phyloP scores from a whole-genome alignment of 2,113 vertebrate genomes.

The Forbesichthys papilliferus region DNA sequence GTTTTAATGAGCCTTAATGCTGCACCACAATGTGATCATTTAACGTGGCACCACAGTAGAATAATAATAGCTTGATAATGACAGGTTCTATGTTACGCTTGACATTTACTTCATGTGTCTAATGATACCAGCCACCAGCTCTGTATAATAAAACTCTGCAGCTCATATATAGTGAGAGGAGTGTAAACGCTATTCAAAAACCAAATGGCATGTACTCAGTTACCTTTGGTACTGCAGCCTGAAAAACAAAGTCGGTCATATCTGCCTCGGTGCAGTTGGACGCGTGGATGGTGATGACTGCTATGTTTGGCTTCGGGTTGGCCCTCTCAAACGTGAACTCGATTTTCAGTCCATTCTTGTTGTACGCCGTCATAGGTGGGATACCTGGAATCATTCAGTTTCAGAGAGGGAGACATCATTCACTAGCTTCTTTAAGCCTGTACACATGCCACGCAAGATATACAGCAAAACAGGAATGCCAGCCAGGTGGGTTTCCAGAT shows the following conservation, averaged over 20 bases:
- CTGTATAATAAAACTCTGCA: too few species aligned
- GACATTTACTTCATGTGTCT: too few species aligned
- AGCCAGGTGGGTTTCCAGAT: not conserved
- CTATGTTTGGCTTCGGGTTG: conserved; percentile 93
- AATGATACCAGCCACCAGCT: too few species aligned
- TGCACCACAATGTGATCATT: not conserved
- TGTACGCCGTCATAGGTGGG: conserved; percentile 95
- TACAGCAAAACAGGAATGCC: too few species aligned
- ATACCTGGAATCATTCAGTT: conserved; percentile 79
- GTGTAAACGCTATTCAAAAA: too few species aligned
- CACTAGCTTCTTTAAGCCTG: not conserved
- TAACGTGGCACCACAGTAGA: not conserved
- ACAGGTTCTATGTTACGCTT: too few species aligned
- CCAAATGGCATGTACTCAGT: not conserved
- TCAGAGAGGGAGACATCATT: conserved; percentile 12
- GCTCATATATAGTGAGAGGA: too few species aligned
- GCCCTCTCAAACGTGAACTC: conserved; percentile 98
- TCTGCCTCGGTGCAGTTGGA: conserved; percentile 93
- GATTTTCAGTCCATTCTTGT: conserved; percentile 98
- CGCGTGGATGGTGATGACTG: conserved; percentile 97
- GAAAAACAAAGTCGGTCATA: conserved; percentile 99
- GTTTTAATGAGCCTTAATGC: not conserved
- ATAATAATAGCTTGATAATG: not conserved
- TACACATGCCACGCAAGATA: too few species aligned
- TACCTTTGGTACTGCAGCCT: conserved; percentile 99